Base-by-base conservation (phyloP, 2,888 invertebrate genomes). In the Neoscelio sp. region DNA sequence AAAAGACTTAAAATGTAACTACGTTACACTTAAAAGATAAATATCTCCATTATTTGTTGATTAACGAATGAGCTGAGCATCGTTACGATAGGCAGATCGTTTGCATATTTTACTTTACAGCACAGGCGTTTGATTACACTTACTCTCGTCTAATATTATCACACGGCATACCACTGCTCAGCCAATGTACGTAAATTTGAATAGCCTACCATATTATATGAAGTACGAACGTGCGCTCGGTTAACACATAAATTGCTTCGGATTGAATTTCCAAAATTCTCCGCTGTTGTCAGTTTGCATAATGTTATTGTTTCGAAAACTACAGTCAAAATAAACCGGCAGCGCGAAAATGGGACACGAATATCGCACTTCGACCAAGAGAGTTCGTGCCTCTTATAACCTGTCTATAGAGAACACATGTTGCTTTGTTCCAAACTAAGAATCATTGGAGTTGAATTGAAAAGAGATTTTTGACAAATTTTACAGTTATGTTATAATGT, bases 121-220 rank as follows among this genome's bases (percentile, higher is more conserved):
- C 68, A 28, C 30, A 8, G 12, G 40, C 50, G 58, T 70, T 70
- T 70, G 68, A 70, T 70, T 70, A 58, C 58, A 58, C 58, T 70
- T 70, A 70, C 58, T 48, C 12, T 8, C 42, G 42, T 60, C 70
- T 71, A 71, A 71, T 60, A 60, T 71, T 60, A 71, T 71, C 52
- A 35, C 70, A 30, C 50, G 26, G 17, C 70, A 71, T 60, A 60
- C 70, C 60, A 60, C 8, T n/a, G 30, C 26, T 28, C 33, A 26
- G 28, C 38, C 68, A 56, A 26, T 58, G 54, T 26, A 35, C 58
- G 50, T 38, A 28, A 26, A 58, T 58, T 58, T 58, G 28, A 58
- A 58, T 58, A 40, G 17, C 44, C 42, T 17, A 3, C 12, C 18
- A 20, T 26, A 30, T 48, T 46, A 48, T 54, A 54, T 44, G 35